Evolutionary conservation across 30 jellyfish, hydroid and myxozoan genomes (phyloP).

Genomic region (Hydra vulgaris): DNA sequence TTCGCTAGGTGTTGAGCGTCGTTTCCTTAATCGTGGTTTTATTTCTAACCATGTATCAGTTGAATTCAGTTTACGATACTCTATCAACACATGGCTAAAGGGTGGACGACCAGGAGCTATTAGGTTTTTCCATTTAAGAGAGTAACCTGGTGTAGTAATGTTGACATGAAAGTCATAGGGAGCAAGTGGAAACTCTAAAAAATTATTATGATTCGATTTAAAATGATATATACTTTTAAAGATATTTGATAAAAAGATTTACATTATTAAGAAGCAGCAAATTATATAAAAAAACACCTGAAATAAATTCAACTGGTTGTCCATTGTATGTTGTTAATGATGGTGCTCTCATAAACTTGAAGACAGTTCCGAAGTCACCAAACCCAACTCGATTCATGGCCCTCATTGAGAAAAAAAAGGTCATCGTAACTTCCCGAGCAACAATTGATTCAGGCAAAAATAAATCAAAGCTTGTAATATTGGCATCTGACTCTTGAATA

Average conservation of each 20-base stretch:
- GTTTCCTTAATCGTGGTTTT: constrained; percentile 12
- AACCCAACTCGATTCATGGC: constrained; percentile 61
- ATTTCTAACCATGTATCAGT: constrained; percentile 8
- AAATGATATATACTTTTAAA: too few relatives aligned
- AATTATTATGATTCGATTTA: too few relatives aligned
- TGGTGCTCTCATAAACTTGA: constrained; percentile 17
- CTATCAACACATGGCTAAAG: constrained; percentile 22
- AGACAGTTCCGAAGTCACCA: constrained; percentile 70
- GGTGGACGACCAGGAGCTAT: constrained; percentile 92
- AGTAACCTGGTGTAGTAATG: constrained; percentile 46
- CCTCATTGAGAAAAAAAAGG: constrained; percentile 47
- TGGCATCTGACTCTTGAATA: not conserved
- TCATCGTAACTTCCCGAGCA: constrained; percentile 22
- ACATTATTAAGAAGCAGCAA: too few relatives aligned
- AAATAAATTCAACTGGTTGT: constrained; percentile 1
- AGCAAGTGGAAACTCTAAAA: constrained; percentile 53
- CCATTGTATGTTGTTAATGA: not conserved
- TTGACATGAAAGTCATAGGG: constrained; percentile 58
- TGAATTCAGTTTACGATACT: constrained; percentile 22
- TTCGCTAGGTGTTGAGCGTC: constrained; percentile 17
- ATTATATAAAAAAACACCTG: not conserved
- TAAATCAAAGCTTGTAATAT: not conserved
- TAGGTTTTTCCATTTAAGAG: constrained; percentile 42
- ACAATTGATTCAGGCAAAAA: constrained; percentile 20
- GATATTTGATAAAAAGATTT: too few relatives aligned